phyloP scores from a whole-genome alignment of 2,888 invertebrate genomes.

The Hanleya hanleyi region DNA sequence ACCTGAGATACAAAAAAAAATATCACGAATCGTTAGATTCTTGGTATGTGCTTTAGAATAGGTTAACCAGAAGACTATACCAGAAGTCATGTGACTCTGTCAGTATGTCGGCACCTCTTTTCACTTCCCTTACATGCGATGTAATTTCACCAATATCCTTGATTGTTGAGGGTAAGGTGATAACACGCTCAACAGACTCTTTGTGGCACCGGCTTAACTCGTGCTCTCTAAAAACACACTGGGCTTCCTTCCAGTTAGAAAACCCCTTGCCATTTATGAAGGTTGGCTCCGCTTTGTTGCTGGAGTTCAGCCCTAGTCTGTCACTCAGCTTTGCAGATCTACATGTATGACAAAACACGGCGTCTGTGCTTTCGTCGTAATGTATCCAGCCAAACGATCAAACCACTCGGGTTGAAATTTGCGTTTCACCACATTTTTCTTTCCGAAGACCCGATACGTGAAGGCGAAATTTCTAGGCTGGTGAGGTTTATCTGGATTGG shows the following conservation, averaged over 20 bases:
- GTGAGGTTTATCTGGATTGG: no score
- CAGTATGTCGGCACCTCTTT: no score
- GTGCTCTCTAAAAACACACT: neutral
- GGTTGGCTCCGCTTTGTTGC: neutral
- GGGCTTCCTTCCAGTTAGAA: neutral
- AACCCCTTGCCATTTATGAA: slow-evolving; percentile 5
- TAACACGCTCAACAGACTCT: neutral
- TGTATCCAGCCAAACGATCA: neutral
- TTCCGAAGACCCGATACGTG: neutral
- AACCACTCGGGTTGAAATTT: neutral
- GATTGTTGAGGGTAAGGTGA: neutral
- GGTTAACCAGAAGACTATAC: no score
- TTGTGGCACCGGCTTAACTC: neutral
- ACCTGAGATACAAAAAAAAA: no score
- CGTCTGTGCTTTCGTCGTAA: neutral
- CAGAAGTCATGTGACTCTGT: no score
- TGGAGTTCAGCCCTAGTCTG: neutral
- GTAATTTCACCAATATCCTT: neutral
- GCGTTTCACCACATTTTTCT: neutral
- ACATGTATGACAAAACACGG: neutral
- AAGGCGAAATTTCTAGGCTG: neutral
- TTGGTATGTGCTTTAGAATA: no score
- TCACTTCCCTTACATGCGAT: no score
- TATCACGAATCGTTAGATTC: no score
- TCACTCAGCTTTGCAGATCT: neutral